Conservation (phyloP, 2,113 vertebrate genomes). For the Gavialis gangeticus region DNA sequence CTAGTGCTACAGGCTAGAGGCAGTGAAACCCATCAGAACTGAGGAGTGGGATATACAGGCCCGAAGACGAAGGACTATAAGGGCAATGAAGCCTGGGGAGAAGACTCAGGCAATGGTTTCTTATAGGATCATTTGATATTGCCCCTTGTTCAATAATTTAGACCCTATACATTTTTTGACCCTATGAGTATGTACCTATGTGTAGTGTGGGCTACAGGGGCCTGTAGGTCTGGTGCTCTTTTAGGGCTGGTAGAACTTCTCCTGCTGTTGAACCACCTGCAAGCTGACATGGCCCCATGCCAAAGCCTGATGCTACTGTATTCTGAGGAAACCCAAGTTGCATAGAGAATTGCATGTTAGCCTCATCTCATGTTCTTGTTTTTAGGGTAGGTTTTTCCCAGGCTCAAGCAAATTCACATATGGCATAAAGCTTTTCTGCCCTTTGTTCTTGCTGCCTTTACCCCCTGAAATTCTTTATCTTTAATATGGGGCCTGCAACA, state of each 20-base stretch:
- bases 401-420: background rate
- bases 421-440: no score
- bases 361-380: background rate
- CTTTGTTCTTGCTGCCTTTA: no score
- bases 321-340: background rate
- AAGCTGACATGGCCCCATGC: background rate
- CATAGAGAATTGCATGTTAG: background rate
- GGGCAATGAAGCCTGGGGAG: background rate
- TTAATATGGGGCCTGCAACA: background rate
- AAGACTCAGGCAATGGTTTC: background rate
- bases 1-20: background rate
- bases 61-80: background rate
- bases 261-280: background rate
- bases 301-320: background rate
- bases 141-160: background rate
- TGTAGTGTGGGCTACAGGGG: background rate
- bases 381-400: background rate
- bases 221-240: background rate
- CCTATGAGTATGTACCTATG: background rate
- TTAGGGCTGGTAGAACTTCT: background rate
- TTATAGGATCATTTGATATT: conserved; percentile 1
- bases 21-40: background rate
- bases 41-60: background rate
- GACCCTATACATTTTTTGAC: background rate
- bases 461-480: background rate